phyloP scores from a whole-genome alignment of 2,797 vertebrate species.

The Syngnathus acus region DNA sequence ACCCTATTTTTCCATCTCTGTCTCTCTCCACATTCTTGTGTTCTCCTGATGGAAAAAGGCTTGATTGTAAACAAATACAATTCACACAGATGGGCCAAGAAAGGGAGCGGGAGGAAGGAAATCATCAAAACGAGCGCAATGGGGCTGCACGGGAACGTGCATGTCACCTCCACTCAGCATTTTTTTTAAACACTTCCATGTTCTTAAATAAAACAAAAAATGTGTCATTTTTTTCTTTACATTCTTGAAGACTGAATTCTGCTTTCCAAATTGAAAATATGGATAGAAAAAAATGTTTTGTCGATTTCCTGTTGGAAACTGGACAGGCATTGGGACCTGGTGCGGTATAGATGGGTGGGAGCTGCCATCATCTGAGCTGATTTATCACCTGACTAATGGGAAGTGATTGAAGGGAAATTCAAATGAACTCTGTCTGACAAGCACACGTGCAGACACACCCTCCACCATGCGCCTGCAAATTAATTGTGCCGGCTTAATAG shows the following conservation, averaged over 20 bases:
- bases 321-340: conserved; percentile 74
- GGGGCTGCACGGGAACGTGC: conserved; percentile 24
- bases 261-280: not conserved
- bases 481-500: conserved; percentile 57
- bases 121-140: conserved; percentile 76
- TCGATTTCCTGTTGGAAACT: not conserved
- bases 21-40: conserved; percentile 54
- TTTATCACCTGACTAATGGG: conserved; percentile 98
- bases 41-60: conserved; percentile 76
- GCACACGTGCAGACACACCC: conserved; percentile 59
- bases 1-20: conserved; percentile 42
- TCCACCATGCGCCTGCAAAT: conserved; percentile 48
- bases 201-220: not conserved
- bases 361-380: conserved; percentile 71
- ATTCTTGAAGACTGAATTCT: not conserved
- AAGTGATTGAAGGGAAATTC: conserved; percentile 97
- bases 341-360: conserved; percentile 27
- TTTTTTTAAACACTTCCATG: not conserved
- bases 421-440: conserved; percentile 97
- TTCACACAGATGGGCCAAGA: conserved; percentile 77
- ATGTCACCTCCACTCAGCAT: conserved; percentile 28
- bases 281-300: not conserved
- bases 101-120: conserved; percentile 80
- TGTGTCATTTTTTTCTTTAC: not conserved
- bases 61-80: conserved; percentile 92